phyloP scores from a whole-genome alignment of 2,888 invertebrate species.

The Troides helena region DNA sequence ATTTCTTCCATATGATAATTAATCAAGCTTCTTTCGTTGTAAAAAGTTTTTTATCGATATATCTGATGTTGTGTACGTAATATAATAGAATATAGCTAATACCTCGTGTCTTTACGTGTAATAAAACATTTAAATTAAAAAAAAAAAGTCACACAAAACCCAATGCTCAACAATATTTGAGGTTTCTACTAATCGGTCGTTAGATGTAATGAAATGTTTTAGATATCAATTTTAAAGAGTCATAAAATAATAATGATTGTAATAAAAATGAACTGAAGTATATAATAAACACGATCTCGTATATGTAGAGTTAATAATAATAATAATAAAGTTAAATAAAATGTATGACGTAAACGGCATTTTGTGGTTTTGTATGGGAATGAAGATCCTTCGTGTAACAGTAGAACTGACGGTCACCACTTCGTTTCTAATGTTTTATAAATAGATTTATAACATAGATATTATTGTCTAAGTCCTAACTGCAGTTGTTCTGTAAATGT shows the following conservation, averaged over 20 bases:
- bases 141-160: slow-evolving; percentile 33
- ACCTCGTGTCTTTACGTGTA: slow-evolving; percentile 17
- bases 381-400: too few relatives aligned
- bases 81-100: slow-evolving; percentile 25
- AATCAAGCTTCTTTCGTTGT: too few relatives aligned
- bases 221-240: slow-evolving; percentile 47
- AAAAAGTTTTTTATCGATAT: slow-evolving; percentile 6
- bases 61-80: slow-evolving; percentile 24
- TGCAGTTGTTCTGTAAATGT: too few relatives aligned
- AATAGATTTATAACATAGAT: too few relatives aligned
- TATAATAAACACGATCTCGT: slow-evolving; percentile 57
- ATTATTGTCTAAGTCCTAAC: too few relatives aligned
- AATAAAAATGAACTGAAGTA: slow-evolving; percentile 74
- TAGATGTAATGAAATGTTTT: slow-evolving; percentile 38
- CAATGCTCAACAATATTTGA: slow-evolving; percentile 38
- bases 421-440: too few relatives aligned
- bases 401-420: too few relatives aligned
- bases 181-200: slow-evolving; percentile 34
- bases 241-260: slow-evolving; percentile 46
- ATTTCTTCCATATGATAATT: too few relatives aligned
- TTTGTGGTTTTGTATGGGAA: neutral
- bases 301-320: slow-evolving; percentile 51
- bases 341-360: slow-evolving; percentile 6
- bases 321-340: slow-evolving; percentile 28
- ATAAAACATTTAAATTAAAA: neutral